Conservation (phyloP, 2,888 invertebrate species). For the Dolomedes plantarius region DNA sequence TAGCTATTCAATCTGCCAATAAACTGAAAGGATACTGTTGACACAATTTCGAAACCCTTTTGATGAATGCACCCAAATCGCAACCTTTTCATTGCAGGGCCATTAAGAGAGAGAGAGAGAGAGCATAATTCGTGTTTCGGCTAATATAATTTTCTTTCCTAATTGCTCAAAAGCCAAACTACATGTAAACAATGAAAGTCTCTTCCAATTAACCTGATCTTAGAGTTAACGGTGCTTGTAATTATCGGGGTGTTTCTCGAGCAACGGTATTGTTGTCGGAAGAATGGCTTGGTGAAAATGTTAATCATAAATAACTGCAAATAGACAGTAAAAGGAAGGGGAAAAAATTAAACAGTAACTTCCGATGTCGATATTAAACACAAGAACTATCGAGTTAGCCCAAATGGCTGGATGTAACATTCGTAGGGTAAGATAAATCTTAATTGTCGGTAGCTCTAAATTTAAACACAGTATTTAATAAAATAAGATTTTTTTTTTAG, state of each 20-base stretch:
- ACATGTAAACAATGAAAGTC: constrained; percentile 6
- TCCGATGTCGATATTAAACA: too few relatives aligned
- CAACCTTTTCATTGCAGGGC: background rate
- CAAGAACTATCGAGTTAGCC: too few relatives aligned
- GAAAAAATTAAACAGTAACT: too few relatives aligned
- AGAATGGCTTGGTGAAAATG: background rate
- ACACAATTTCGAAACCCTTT: background rate
- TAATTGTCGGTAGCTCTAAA: too few relatives aligned
- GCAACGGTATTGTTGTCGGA: background rate
- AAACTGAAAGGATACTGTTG: background rate
- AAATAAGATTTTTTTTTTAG: too few relatives aligned
- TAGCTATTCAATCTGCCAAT: background rate
- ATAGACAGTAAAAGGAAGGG: too few relatives aligned
- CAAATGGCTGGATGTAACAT: too few relatives aligned
- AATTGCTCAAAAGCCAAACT: background rate
- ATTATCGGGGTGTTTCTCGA: background rate
- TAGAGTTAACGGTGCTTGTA: background rate
- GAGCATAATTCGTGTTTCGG: background rate
- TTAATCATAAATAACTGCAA: too few relatives aligned
- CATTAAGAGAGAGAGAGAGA: background rate
- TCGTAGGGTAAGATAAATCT: too few relatives aligned
- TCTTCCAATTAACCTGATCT: constrained; percentile 24
- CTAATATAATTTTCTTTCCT: background rate
- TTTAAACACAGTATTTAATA: too few relatives aligned
- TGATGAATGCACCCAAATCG: background rate